Evolutionary conservation across 53 echinoderm and acorn worm genomes (phyloP), one percentile per base, ranked within the genome.

Genomic region (Astropecten irregularis): DNA sequence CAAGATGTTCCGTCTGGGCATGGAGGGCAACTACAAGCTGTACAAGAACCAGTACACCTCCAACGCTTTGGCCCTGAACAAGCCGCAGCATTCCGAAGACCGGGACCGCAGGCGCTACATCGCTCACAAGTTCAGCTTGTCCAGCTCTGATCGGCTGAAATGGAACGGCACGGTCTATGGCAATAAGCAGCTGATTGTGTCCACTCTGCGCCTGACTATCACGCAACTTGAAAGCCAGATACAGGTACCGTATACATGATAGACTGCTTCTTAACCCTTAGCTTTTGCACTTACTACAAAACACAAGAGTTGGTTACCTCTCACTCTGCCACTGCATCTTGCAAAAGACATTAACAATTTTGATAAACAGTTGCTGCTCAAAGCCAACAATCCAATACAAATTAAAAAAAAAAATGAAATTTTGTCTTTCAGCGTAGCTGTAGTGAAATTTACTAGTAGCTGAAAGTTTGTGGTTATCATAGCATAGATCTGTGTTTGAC

Each of bases 91-190:
- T 32, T 88, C 92, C 0, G 94, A 95, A 83, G 94, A 92, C 61
- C 61, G 94, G 14, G 99, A 99, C 85, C 90, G 92, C n/a, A 88
- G 89, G 9, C 86, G 99, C 54, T 91, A 99, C 82, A 69, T 99
- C 21, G 88, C 92, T 49, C 92, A 99, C 74, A 99, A 99, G 74
- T 99, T 99, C 88, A 92, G 90, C 36, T 65, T 99, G 69, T 88
- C 90, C 30, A 83, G 82, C 20, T 58, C 70, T 9, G 82, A 86
- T 10, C 86, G 90, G 42, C 95, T 99, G 79, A 88, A 90, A 66
- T 99, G 99, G 99, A 95, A 88, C 36, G 99, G 99, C 49, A 92
- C 88, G 25, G 92, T 94, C n/a, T 88, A 95, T 29, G 94, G 99
- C 32, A 92, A 94, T 69, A 92, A 88, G 76, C 88, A 77, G 64